phyloP scores from a whole-genome alignment of 2,113 vertebrate species.

The Cebus imitator region DNA sequence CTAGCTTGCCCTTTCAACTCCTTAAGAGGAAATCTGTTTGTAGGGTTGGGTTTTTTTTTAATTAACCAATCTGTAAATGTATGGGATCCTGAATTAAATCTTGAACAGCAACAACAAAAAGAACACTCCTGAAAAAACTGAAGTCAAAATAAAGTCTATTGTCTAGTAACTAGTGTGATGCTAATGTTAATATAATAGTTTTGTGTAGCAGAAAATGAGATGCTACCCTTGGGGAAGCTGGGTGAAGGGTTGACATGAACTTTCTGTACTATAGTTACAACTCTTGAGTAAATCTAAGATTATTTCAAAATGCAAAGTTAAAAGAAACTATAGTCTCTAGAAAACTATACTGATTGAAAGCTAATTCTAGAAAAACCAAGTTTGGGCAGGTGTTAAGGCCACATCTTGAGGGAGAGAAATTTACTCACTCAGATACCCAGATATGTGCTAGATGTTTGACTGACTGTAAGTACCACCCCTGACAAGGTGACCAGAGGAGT shows the following conservation, averaged over 20 bases:
- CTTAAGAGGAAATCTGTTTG: conserved; percentile 34
- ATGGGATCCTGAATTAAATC: background rate
- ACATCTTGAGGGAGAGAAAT: background rate
- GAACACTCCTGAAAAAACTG: background rate
- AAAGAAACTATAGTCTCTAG: background rate
- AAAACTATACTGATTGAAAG: conserved; percentile 34
- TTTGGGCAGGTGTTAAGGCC: background rate
- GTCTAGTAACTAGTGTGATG: background rate
- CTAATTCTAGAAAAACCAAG: conserved; percentile 16
- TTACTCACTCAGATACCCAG: background rate
- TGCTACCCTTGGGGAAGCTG: background rate
- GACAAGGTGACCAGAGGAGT: background rate
- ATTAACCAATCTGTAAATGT: background rate
- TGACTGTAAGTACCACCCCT: background rate
- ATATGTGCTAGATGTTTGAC: background rate
- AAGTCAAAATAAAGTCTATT: background rate
- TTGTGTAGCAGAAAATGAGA: background rate
- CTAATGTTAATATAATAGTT: conserved; percentile 10
- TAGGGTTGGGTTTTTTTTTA: background rate
- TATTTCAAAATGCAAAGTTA: conserved; percentile 9
- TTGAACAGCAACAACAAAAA: background rate
- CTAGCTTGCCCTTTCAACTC: background rate
- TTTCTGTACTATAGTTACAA: background rate
- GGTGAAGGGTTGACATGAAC: background rate
- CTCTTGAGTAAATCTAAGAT: conserved; percentile 7